Evolutionary conservation across 2,797 vertebrate genomes (phyloP).

Genomic region (Anas bahamensis): DNA sequence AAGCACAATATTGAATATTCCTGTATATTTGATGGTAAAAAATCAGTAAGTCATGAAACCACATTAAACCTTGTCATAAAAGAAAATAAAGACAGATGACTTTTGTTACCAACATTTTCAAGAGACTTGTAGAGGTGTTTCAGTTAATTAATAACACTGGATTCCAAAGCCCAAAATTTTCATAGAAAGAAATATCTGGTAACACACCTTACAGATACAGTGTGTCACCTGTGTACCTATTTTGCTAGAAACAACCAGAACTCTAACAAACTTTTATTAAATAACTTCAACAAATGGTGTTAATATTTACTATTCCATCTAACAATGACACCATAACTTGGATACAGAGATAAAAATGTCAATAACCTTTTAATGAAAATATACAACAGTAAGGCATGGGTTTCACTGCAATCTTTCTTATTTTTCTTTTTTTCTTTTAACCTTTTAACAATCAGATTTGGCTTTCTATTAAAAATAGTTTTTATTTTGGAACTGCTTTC

Average conservation of each 20-base stretch:
- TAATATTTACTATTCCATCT: conserved; percentile 1
- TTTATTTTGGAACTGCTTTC: background rate
- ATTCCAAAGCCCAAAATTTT: conserved; percentile 24
- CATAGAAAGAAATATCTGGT: background rate
- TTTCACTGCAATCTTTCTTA: conserved; percentile 1
- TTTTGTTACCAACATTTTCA: conserved; percentile 4
- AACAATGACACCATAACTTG: background rate
- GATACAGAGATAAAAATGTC: conserved; percentile 6
- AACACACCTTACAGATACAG: background rate
- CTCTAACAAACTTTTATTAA: background rate
- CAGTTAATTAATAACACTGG: background rate
- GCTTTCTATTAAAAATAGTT: background rate
- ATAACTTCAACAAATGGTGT: background rate
- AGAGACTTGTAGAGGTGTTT: background rate
- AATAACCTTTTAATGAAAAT: conserved; percentile 38
- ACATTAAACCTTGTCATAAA: background rate
- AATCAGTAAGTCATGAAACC: background rate
- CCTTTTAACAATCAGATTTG: background rate
- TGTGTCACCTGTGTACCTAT: background rate
- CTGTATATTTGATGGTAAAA: background rate
- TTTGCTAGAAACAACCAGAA: background rate
- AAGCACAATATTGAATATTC: background rate
- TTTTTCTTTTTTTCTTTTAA: background rate
- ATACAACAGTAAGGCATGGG: conserved; percentile 16
- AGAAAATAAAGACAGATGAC: background rate